Percentiles rank a stretch among this genome's conserved stretches.
phyloP scores from a whole-genome alignment of 2,888 invertebrate species.

The Lathronympha strigana region DNA sequence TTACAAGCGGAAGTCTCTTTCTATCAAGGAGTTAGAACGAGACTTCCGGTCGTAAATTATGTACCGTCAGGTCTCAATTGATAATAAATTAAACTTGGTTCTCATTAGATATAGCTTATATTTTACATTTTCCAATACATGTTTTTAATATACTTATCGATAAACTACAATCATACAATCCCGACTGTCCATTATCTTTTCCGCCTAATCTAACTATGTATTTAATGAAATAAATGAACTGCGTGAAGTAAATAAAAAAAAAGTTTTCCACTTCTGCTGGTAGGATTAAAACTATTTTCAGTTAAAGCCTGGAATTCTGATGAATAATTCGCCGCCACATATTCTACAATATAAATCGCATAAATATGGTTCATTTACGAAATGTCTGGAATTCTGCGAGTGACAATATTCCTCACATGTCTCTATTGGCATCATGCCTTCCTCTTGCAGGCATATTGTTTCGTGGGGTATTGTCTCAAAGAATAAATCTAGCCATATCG shows the following conservation, averaged over 20 bases:
- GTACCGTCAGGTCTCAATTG: background rate
- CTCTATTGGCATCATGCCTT: slow-evolving; percentile 9
- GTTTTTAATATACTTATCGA: too few relatives aligned
- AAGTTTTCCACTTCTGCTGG: slow-evolving; percentile 4
- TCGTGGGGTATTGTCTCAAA: slow-evolving; percentile 12
- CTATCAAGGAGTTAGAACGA: background rate
- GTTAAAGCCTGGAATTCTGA: background rate
- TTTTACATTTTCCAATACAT: slow-evolving; percentile 39
- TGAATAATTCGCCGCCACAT: slow-evolving; percentile 4
- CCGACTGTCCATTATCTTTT: too few relatives aligned
- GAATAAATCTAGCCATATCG: slow-evolving; percentile 12
- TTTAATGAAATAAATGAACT: too few relatives aligned
- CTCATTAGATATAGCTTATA: slow-evolving; percentile 42
- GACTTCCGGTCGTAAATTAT: slow-evolving; percentile 6
- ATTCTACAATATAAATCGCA: slow-evolving; percentile 1
- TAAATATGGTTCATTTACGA: slow-evolving; percentile 13
- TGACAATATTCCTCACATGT: slow-evolving; percentile 8
- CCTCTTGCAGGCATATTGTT: slow-evolving; percentile 11
- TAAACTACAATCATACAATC: too few relatives aligned
- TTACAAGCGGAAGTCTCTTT: background rate
- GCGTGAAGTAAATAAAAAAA: background rate
- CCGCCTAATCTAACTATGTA: too few relatives aligned
- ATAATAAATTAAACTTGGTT: slow-evolving; percentile 29
- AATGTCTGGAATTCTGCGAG: background rate
- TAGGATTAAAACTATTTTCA: background rate